phyloP scores from a whole-genome alignment of 1,140 invertebrate genomes.

The Diorhabda elongata region DNA sequence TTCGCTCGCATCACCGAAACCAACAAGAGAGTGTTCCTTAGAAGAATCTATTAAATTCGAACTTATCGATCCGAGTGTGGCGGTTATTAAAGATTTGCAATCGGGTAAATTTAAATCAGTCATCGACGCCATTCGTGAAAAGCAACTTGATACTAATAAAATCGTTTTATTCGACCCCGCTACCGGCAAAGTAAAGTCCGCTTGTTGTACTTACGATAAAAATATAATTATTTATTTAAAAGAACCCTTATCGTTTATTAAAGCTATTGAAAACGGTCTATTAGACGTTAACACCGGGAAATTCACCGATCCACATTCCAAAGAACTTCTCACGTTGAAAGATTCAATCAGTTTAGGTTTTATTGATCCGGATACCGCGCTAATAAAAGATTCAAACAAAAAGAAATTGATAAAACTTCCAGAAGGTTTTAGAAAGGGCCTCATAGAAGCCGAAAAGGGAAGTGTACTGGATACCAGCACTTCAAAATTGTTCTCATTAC shows the following conservation, averaged over 20 bases:
- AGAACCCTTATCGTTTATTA: conserved; percentile 71
- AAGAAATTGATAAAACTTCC: conserved; percentile 76
- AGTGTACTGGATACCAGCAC: conserved; percentile 77
- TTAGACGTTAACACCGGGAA: conserved; percentile 69
- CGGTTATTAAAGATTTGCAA: conserved; percentile 73
- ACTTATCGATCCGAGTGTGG: conserved; percentile 70
- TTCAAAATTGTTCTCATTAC: conserved; percentile 71
- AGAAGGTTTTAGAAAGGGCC: conserved; percentile 79
- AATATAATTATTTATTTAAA: conserved; percentile 64
- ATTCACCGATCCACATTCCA: conserved; percentile 68
- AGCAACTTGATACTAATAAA: conserved; percentile 62
- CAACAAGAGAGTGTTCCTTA: conserved; percentile 63
- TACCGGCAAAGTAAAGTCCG: conserved; percentile 59
- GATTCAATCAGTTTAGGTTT: conserved; percentile 78
- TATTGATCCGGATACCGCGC: conserved; percentile 80
- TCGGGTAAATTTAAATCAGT: conserved; percentile 70
- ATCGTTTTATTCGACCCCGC: conserved; percentile 64
- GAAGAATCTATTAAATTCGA: conserved; percentile 74
- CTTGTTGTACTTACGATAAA: conserved; percentile 71
- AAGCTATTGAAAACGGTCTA: conserved; percentile 67
- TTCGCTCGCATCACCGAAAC: conserved; percentile 50
- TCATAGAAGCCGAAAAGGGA: conserved; percentile 82
- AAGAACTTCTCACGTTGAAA: conserved; percentile 71
- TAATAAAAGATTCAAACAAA: conserved; percentile 82
- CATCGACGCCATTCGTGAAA: conserved; percentile 64